Evolutionary conservation across 1,140 invertebrate genomes (phyloP), one percentile per base, ranked within the genome.

Genomic region (Phymorhynchus buccinoides): DNA sequence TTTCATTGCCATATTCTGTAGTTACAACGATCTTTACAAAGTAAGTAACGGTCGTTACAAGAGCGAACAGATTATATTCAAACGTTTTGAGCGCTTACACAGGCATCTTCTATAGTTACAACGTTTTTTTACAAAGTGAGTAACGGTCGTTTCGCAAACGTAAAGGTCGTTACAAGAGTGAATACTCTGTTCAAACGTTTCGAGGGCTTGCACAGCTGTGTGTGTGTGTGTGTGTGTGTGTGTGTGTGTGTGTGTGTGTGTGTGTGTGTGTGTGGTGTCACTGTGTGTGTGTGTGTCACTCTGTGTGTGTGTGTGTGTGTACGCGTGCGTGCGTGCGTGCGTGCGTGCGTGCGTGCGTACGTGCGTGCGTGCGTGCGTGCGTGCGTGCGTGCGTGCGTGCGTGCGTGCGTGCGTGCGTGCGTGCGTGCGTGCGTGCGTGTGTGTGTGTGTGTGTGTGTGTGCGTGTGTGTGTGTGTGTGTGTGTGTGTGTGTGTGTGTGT

Each of bases 291-390:
- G 66, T 41, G 48, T 37, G 35, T 78, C 14, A 7, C 7, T 78
- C 14, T 37, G 37, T 78, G 77, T 37, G 77, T 78, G 77, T 37
- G 77, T 78, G 77, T 37, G 77, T 78, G 77, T 37, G 77, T 78
- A 37, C 35, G 77, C 22, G 77, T 41, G 77, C 37, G 77, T 41
- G 77, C 37, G 77, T 41, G 77, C 37, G 77, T 41, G 77, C 37
- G 56, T 73, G 56, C 32, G 41, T 39, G 66, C 32, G 82, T 39
- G 66, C 32, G 41, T 71, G 56, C 32, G 82, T 42, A 32, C 37
- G 41, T 27, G 41, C 30, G 37, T n/a, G 62, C 82, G 44, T 42
- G 37, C 41, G 41, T 80, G 6, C 14, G 77, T 78, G 77, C 39
- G 77, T 14, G 14, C 7, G 77, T 78, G 77, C 39, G 77, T 14